Conservation (phyloP, 2,797 vertebrate genomes). For the Dendrocincla tyrannina region DNA sequence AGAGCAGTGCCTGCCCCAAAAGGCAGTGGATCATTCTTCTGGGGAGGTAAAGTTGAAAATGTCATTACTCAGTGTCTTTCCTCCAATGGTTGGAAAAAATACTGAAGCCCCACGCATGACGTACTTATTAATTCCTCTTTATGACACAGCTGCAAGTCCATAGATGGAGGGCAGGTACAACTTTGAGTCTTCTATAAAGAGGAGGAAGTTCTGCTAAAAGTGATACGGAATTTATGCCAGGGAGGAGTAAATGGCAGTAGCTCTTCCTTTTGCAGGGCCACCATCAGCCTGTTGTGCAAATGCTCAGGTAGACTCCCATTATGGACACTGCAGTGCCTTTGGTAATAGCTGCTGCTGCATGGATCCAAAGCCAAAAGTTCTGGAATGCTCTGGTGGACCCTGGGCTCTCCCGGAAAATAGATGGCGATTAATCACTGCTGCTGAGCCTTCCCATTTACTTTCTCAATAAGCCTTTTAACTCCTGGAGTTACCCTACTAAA, state of each 20-base stretch:
- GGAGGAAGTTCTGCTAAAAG: not conserved
- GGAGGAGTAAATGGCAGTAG: not conserved
- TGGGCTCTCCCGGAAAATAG: not conserved
- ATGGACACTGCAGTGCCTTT: not conserved
- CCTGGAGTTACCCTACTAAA: not conserved
- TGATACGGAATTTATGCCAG: not conserved
- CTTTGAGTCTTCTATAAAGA: not conserved
- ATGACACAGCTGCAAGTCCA: not conserved
- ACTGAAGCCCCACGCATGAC: fast-evolving
- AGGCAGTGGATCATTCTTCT: not conserved
- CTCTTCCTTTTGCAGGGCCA: not conserved
- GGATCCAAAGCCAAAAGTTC: not conserved
- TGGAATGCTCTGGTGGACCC: not conserved
- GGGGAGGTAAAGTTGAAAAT: not conserved
- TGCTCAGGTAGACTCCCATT: not conserved
- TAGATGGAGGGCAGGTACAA: not conserved
- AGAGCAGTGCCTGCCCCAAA: not conserved
- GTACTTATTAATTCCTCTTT: not conserved
- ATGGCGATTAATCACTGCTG: not conserved
- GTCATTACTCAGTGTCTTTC: not conserved
- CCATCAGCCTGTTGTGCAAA: not conserved
- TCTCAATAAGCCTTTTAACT: not conserved
- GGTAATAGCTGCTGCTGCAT: not conserved
- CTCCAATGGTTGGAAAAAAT: not conserved
- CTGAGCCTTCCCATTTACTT: not conserved